Percentiles rank a stretch among this genome's conserved stretches.
Evolutionary conservation across 2,888 invertebrate species (phyloP).

Genomic region (Cenopis cana): DNA sequence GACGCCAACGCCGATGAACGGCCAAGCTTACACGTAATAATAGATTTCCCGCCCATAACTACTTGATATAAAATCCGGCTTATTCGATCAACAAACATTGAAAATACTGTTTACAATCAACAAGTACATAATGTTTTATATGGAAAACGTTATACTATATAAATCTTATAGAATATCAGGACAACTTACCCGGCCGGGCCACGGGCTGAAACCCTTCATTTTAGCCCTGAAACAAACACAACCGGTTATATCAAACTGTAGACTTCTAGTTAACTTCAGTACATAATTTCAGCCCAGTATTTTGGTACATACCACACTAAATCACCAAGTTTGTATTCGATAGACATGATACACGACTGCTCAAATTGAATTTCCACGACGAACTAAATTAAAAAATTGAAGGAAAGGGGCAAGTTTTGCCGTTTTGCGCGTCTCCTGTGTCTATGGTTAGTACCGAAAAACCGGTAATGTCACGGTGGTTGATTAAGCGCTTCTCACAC

Average conservation of each 20-base stretch:
- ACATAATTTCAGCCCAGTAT: slow-evolving; percentile 49
- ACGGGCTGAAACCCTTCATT: slow-evolving; percentile 98
- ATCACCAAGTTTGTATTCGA: slow-evolving; percentile 82
- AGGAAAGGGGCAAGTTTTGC: slow-evolving; percentile 53
- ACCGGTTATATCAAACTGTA: slow-evolving; percentile 49
- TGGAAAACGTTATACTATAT: slow-evolving; percentile 18
- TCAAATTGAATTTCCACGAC: slow-evolving; percentile 69
- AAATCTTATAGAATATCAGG: slow-evolving; percentile 55
- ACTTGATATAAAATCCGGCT: slow-evolving; percentile 47
- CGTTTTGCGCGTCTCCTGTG: slow-evolving; percentile 53
- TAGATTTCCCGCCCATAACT: slow-evolving; percentile 66
- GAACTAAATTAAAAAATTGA: slow-evolving; percentile 72
- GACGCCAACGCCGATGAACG: slow-evolving; percentile 46
- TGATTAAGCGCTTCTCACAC: slow-evolving; percentile 9
- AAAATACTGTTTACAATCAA: slow-evolving; percentile 46
- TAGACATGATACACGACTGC: slow-evolving; percentile 71
- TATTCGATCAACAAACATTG: slow-evolving; percentile 49
- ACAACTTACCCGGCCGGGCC: slow-evolving; percentile 97
- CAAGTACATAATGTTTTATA: slow-evolving; percentile 38
- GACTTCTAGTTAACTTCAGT: slow-evolving; percentile 67
- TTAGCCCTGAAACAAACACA: slow-evolving; percentile 92
- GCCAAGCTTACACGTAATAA: slow-evolving; percentile 51
- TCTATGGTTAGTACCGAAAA: slow-evolving; percentile 57
- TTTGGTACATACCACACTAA: slow-evolving; percentile 81
- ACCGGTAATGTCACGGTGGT: slow-evolving; percentile 37